phyloP scores from a whole-genome alignment of 2,888 invertebrate species.

The Ptilodon capucinus region DNA sequence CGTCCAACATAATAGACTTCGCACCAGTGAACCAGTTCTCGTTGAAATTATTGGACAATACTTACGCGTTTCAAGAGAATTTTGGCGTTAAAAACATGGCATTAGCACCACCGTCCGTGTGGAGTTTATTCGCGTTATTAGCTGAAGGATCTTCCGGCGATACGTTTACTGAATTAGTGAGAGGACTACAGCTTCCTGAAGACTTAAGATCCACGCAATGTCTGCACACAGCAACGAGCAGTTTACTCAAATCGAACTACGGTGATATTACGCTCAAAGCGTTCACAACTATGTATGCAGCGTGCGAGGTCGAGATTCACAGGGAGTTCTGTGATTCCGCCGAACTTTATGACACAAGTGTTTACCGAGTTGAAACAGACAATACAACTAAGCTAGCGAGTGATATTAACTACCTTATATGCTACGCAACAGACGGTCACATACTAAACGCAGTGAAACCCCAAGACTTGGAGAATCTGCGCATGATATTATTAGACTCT shows the following conservation, averaged over 20 bases:
- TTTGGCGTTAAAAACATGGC: slow-evolving; percentile 64
- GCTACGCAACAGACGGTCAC: slow-evolving; percentile 85
- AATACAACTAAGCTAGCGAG: slow-evolving; percentile 74
- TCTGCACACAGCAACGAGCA: slow-evolving; percentile 55
- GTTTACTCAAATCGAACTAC: slow-evolving; percentile 50
- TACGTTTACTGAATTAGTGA: slow-evolving; percentile 65
- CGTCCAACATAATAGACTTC: slow-evolving; percentile 50
- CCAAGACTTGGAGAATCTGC: slow-evolving; percentile 60
- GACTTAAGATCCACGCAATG: slow-evolving; percentile 61
- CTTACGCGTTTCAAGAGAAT: slow-evolving; percentile 63
- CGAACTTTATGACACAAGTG: slow-evolving; percentile 73
- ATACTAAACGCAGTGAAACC: slow-evolving; percentile 85
- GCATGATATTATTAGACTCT: slow-evolving; percentile 85
- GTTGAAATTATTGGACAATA: slow-evolving; percentile 61
- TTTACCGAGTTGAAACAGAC: slow-evolving; percentile 81
- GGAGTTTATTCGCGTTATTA: slow-evolving; percentile 68
- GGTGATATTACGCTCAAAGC: slow-evolving; percentile 59
- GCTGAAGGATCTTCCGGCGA: slow-evolving; percentile 72
- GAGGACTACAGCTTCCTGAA: slow-evolving; percentile 54
- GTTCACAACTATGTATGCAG: slow-evolving; percentile 63
- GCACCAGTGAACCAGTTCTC: slow-evolving; percentile 64
- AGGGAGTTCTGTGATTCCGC: slow-evolving; percentile 70
- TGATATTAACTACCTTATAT: slow-evolving; percentile 86
- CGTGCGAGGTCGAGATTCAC: slow-evolving; percentile 56
- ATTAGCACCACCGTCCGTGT: slow-evolving; percentile 68